These are phyloP conservation scores for Embiotoca jacksoni DNA, from an alignment of 2,113 vertebrate species.

Conservation along the genomic window DNA sequence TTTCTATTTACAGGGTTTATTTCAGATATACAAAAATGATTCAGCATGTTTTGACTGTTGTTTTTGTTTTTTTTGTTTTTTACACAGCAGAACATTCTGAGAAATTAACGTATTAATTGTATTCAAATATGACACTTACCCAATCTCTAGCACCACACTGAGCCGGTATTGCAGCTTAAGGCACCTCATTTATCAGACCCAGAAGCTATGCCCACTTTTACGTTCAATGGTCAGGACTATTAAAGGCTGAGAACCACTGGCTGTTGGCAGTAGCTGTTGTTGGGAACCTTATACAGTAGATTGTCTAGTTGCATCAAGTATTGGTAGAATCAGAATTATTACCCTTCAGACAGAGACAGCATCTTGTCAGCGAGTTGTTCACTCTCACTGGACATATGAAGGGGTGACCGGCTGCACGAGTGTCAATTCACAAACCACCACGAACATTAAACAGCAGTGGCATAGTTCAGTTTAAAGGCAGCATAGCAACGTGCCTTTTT, in stretches of 20 bases:
- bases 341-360: neutral
- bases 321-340: too few species aligned
- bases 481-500: neutral
- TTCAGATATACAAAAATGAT: conserved; percentile 24
- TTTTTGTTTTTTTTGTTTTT: neutral
- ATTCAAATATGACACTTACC: too few species aligned
- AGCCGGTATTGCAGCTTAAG: too few species aligned
- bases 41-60: neutral
- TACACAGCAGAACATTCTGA: neutral
- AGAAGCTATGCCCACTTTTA: too few species aligned
- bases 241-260: too few species aligned
- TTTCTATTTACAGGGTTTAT: conserved; percentile 43
- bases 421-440: neutral
- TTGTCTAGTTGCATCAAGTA: too few species aligned
- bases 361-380: neutral
- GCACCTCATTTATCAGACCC: too few species aligned
- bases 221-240: too few species aligned
- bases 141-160: too few species aligned
- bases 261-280: too few species aligned
- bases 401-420: neutral
- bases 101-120: too few species aligned
- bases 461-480: neutral
- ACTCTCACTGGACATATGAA: neutral
- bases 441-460: neutral
- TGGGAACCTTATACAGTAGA: too few species aligned